A percentile compares a stretch with the other conserved stretches of the same genome.
phyloP scores from a whole-genome alignment of 2,113 vertebrate genomes.

The Cathartes aura region DNA sequence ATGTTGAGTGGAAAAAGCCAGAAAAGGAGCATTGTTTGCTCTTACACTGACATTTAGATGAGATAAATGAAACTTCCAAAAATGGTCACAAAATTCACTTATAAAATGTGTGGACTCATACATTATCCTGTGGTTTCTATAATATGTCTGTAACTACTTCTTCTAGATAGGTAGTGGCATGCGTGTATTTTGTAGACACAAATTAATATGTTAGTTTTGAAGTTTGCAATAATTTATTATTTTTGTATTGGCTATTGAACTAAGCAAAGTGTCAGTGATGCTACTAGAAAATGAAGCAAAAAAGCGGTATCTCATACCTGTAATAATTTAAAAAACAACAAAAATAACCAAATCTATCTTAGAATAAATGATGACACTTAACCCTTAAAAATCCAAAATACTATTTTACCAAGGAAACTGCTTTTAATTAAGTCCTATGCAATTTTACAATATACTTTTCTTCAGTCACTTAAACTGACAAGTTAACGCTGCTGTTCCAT shows the following conservation, averaged over 20 bases:
- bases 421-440: not conserved
- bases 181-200: not conserved
- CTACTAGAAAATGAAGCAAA: not conserved
- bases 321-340: not conserved
- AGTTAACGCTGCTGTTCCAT: not conserved
- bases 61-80: not conserved
- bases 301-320: not conserved
- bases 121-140: not conserved
- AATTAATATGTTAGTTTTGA: not conserved
- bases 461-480: not conserved
- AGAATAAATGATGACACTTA: not conserved
- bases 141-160: not conserved
- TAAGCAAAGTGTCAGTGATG: not conserved
- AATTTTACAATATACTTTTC: not conserved
- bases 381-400: not conserved
- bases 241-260: not conserved
- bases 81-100: not conserved
- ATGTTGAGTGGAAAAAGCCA: not conserved
- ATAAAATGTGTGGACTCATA: not conserved
- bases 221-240: not conserved
- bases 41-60: not conserved
- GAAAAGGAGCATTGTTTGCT: not conserved
- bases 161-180: not conserved
- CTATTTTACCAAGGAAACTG: not conserved
- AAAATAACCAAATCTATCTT: not conserved